A percentile compares a stretch with the other conserved stretches of the same genome.
phyloP scores from a whole-genome alignment of 2,888 invertebrate genomes.

The Laothoe populi region DNA sequence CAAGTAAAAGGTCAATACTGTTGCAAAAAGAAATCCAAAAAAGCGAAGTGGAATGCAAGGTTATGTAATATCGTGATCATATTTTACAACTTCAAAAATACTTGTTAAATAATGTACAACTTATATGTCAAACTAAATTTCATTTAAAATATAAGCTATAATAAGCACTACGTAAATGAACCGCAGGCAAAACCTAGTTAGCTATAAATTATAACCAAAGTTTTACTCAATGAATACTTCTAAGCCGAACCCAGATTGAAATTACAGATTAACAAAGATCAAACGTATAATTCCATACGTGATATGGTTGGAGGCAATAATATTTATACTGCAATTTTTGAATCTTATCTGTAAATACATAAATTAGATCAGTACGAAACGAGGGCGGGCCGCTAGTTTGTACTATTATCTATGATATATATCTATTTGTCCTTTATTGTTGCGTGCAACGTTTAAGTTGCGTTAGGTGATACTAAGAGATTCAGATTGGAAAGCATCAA shows the following conservation, averaged over 20 bases:
- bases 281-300: conserved; percentile 23
- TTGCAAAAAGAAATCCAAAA: conserved; percentile 1
- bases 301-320: conserved; percentile 13
- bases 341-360: conserved; percentile 18
- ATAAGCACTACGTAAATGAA: background rate
- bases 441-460: conserved; percentile 2
- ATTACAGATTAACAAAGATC: conserved; percentile 5
- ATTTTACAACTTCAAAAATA: too few species aligned
- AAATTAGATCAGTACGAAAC: conserved; percentile 13
- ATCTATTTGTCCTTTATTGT: conserved; percentile 9
- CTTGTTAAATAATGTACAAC: too few species aligned
- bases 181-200: background rate
- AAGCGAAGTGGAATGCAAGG: conserved; percentile 4
- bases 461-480: background rate
- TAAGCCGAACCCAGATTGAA: background rate
- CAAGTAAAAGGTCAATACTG: background rate
- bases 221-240: background rate
- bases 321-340: conserved; percentile 21
- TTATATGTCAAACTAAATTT: background rate
- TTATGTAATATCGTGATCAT: background rate
- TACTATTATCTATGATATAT: conserved; percentile 4
- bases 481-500: background rate
- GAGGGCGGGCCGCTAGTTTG: conserved; percentile 13
- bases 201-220: background rate
- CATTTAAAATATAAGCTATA: too few species aligned